These are phyloP conservation scores for Cheilosia impressa DNA, from an alignment of 2,888 invertebrate species.

Conservation along the genomic window DNA sequence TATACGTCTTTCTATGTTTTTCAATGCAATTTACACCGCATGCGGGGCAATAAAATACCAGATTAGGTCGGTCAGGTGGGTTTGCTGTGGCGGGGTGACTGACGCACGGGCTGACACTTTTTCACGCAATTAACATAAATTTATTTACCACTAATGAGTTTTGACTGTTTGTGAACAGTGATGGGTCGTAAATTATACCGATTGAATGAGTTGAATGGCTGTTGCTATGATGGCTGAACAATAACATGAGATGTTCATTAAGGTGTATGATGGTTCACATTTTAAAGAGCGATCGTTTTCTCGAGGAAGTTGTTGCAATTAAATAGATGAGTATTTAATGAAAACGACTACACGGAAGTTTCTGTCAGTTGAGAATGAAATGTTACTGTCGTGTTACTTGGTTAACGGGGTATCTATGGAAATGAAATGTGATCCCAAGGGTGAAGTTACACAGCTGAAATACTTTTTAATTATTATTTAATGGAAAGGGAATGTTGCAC, in stretches of 20 bases:
- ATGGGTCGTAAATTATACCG: conserved; percentile 62
- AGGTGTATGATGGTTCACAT: conserved; percentile 33
- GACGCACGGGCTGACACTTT: conserved; percentile 48
- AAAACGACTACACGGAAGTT: conserved; percentile 2
- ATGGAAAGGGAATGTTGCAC: too few relatives aligned
- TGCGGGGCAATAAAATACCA: conserved; percentile 52
- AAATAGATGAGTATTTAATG: conserved; percentile 14
- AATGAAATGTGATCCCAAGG: too few relatives aligned
- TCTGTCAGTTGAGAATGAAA: not conserved
- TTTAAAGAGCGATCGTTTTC: conserved; percentile 14
- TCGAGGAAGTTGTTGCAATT: conserved; percentile 37
- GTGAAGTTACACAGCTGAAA: too few relatives aligned
- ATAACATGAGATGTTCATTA: conserved; percentile 55
- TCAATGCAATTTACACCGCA: conserved; percentile 21
- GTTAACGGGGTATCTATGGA: too few relatives aligned
- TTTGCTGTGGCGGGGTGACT: not conserved
- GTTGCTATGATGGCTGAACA: conserved; percentile 33
- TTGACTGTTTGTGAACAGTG: conserved; percentile 69
- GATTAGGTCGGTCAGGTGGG: conserved; percentile 49
- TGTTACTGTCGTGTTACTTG: too few relatives aligned
- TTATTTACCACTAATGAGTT: conserved; percentile 68
- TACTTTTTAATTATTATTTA: too few relatives aligned
- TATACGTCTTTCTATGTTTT: not conserved
- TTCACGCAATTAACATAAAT: conserved; percentile 68
- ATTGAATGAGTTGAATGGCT: conserved; percentile 56